Evolutionary conservation across 2,888 invertebrate species (phyloP), one percentile per base, ranked within the genome.

Genomic region (Athrips mouffetella): DNA sequence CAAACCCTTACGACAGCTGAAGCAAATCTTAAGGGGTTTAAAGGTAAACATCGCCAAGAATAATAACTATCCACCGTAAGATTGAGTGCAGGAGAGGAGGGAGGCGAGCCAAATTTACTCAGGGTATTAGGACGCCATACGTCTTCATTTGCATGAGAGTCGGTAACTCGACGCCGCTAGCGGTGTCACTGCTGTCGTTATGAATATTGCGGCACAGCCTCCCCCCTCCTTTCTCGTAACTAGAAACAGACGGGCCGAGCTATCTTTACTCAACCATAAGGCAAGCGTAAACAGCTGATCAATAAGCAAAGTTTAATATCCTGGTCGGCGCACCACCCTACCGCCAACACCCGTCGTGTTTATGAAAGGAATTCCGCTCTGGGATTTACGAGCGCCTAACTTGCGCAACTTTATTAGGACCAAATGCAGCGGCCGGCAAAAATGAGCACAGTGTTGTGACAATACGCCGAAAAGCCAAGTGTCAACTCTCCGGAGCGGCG

Each of bases 271-370:
- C n/a, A 6, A 21, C 10, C 25, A 21, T 1, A 1, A 13, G 33
- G 11, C 15, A 42, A 41, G 7, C n/a, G 33, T 35, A 37, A 46
- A 27, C 33, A 30, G 39, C 30, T 49, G 42, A 51, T 48, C 50
- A 47, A 46, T 48, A 50, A 50, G 46, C 33, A 50, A n/a, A 50
- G 48, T 52, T 52, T 52, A 48, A 52, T 54, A 51, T 49, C 25
- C 40, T 41, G 15, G 25, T 23, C 15, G 25, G 5, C 27, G 27
- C 27, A 10, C 39, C 11, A 2, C 39, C 15, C 11, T 30, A 4
- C 44, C 4, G 11, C 42, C 37, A 29, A n/a, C 46, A 11, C 5
- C 44, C 33, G 10, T 31, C 7, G 31, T 41, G 49, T 46, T 49
- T 46, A 41, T 46, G 41, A 42, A 47, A 51, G 55, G 55, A 52